phyloP scores from a whole-genome alignment of 2,797 vertebrate species.

The Perodicticus potto region DNA sequence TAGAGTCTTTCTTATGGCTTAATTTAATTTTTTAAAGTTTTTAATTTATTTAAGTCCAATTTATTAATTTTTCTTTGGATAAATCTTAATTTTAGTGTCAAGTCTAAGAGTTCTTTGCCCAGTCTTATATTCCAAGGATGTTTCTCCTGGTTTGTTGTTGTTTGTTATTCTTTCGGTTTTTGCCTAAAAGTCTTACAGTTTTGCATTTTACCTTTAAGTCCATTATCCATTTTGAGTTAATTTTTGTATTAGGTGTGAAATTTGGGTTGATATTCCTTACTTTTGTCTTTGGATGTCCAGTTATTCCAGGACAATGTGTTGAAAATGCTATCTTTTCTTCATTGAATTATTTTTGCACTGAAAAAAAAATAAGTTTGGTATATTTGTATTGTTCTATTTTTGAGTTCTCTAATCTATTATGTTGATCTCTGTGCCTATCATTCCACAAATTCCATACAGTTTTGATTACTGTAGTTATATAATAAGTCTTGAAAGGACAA shows the following conservation, averaged over 20 bases:
- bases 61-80: background rate
- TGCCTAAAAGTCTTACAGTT: background rate
- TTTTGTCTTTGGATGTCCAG: background rate
- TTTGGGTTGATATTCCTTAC: background rate
- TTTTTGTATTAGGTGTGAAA: background rate
- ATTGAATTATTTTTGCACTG: background rate
- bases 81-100: background rate
- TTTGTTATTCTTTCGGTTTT: background rate
- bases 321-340: background rate
- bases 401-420: background rate
- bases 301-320: background rate
- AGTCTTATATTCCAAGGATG: background rate
- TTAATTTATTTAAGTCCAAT: background rate
- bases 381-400: background rate
- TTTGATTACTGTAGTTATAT: background rate
- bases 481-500: background rate
- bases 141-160: background rate
- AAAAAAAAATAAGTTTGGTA: background rate
- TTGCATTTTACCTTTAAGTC: background rate
- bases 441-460: background rate
- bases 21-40: background rate
- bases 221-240: background rate
- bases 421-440: background rate
- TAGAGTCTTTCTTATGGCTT: background rate
- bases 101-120: background rate